Conservation (phyloP, 2,797 vertebrate species). For the Poecilia gillii region DNA sequence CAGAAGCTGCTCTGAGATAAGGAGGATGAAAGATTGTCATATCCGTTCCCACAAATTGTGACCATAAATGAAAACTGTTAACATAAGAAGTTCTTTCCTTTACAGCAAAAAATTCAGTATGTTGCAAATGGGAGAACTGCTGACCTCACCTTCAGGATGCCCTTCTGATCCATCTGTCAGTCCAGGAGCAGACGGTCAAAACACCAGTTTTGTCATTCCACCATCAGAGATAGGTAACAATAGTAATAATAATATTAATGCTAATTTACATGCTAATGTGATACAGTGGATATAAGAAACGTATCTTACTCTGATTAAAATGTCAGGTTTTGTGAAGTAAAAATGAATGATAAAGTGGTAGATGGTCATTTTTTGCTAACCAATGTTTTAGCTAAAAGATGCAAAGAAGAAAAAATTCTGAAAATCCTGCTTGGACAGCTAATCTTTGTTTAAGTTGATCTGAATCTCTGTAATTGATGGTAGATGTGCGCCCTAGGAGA, state of each 20-base stretch:
- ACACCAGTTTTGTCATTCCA: slow-evolving; percentile 12
- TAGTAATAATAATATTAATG: background rate
- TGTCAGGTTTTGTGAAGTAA: background rate
- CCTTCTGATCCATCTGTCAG: background rate
- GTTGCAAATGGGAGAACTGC: background rate
- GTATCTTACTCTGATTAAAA: background rate
- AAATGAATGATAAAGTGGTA: background rate
- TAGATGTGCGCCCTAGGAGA: background rate
- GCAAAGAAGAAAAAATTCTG: background rate
- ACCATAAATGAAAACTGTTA: background rate
- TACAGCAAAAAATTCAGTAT: background rate
- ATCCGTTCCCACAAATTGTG: background rate
- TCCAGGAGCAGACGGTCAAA: background rate
- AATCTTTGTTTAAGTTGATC: background rate
- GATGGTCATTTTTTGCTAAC: background rate
- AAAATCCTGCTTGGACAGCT: background rate
- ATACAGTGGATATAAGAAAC: background rate
- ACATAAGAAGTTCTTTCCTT: background rate
- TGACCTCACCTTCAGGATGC: background rate
- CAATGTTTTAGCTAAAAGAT: background rate
- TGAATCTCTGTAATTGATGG: background rate
- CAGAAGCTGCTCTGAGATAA: background rate
- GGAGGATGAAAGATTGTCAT: background rate
- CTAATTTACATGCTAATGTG: background rate
- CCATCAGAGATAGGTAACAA: slow-evolving; percentile 41